These are phyloP conservation scores for Streblospio benedicti DNA, from an alignment of 1,140 invertebrate genomes.

Conservation along the genomic window DNA sequence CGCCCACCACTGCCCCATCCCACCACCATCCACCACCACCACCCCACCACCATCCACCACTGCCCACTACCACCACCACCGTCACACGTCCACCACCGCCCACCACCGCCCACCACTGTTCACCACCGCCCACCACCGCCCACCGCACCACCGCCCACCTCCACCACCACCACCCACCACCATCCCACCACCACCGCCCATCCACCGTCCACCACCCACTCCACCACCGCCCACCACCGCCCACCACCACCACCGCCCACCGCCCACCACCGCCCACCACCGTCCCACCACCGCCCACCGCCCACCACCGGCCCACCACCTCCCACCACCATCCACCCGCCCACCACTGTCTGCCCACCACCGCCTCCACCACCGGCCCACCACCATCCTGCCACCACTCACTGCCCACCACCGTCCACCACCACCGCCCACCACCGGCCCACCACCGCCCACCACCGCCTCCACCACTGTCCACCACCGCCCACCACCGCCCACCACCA, in stretches of 20 bases:
- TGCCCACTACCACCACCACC: neutral
- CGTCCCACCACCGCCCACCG: neutral
- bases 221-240: neutral
- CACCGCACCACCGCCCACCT: too few species aligned
- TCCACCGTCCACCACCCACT: neutral
- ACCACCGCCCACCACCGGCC: too few species aligned
- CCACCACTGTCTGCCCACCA: neutral
- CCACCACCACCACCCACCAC: too few species aligned
- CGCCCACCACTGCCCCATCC: neutral
- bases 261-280: too few species aligned
- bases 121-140: too few species aligned
- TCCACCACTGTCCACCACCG: too few species aligned
- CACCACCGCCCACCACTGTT: too few species aligned
- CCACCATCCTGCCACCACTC: neutral
- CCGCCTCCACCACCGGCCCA: neutral
- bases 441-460: too few species aligned
- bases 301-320: neutral
- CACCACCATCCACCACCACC: neutral
- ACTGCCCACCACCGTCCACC: too few species aligned
- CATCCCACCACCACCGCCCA: too few species aligned
- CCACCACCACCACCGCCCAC: neutral
- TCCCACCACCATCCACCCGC: neutral
- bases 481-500: too few species aligned
- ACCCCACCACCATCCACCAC: neutral
- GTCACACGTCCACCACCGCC: neutral